These are phyloP conservation scores for Luperina testacea DNA, from an alignment of 2,888 invertebrate species.

Conservation along the genomic window DNA sequence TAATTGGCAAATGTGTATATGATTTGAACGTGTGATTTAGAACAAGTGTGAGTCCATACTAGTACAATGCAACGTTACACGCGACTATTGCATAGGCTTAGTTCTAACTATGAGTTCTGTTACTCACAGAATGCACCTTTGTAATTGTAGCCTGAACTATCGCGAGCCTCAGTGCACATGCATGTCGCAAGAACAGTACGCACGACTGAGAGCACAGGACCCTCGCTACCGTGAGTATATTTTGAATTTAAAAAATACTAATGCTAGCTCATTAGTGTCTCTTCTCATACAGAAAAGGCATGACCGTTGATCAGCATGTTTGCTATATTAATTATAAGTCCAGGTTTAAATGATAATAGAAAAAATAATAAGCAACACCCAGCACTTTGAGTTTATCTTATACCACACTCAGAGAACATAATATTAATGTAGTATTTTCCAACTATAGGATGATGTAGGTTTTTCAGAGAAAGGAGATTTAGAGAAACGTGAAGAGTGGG, in stretches of 20 bases:
- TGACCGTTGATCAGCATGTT: neutral
- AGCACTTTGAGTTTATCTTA: neutral
- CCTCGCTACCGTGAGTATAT: conserved; percentile 93
- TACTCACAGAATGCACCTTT: conserved; percentile 54
- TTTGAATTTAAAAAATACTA: neutral
- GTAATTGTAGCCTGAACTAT: conserved; percentile 80
- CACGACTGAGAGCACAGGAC: conserved; percentile 95
- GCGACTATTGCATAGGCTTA: conserved; percentile 11
- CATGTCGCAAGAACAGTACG: conserved; percentile 98
- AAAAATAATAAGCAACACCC: neutral
- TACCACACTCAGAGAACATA: neutral
- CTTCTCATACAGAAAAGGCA: neutral
- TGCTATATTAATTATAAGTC: neutral
- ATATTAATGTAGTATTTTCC: conserved; percentile 8
- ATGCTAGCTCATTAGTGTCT: neutral
- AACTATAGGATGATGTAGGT: neutral
- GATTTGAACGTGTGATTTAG: neutral
- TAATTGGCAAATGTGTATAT: neutral
- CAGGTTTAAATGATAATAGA: neutral
- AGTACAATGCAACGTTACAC: neutral
- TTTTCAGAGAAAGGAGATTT: conserved; percentile 1
- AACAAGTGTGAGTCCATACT: neutral
- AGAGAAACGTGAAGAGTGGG: neutral
- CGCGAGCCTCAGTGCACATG: conserved; percentile 98
- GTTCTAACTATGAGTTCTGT: conserved; percentile 2